Conservation (phyloP, 37 sponge, comb jelly and placozoan species). For the Cliona cf. orientalis region DNA sequence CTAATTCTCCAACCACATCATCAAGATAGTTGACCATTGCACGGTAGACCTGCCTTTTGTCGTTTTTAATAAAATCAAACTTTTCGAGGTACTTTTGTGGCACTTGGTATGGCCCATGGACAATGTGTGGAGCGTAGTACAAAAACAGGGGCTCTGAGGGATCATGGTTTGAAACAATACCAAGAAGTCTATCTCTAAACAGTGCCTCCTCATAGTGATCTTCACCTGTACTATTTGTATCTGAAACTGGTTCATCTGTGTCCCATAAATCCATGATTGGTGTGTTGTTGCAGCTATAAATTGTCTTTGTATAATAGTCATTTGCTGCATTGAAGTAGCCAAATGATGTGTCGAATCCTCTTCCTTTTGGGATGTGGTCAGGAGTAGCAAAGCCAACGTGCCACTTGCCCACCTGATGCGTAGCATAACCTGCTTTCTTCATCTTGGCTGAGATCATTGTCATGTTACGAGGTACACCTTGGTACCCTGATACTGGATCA, state of each 20-base stretch:
- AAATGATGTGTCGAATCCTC: constrained; percentile 39
- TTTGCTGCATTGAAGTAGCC: constrained; percentile 29
- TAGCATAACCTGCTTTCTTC: constrained; percentile 33
- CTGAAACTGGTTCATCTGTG: constrained; percentile 2
- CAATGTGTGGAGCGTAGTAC: constrained; percentile 14
- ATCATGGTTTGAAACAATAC: constrained; percentile 27
- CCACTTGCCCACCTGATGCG: constrained; percentile 43
- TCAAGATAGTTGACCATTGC: constrained; percentile 61
- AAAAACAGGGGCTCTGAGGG: constrained; percentile 37
- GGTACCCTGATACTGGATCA: constrained; percentile 23
- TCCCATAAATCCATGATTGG: constrained; percentile 22
- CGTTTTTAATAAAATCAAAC: constrained; percentile 29
- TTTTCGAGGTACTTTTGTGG: constrained; percentile 33
- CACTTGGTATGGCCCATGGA: constrained; percentile 31
- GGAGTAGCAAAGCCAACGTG: constrained; percentile 25
- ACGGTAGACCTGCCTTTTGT: constrained; percentile 17
- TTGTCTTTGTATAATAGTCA: constrained; percentile 24
- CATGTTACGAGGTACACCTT: constrained; percentile 33
- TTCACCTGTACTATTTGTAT: constrained; percentile 1
- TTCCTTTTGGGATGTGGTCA: constrained; percentile 11
- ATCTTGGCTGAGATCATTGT: constrained; percentile 23
- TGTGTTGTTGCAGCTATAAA: background rate
- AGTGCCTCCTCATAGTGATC: constrained; percentile 17
- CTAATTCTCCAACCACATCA: constrained; percentile 33
- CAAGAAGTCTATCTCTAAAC: background rate